Conservation (phyloP, 2,113 vertebrate species). For the Microcebus ravelobensis region DNA sequence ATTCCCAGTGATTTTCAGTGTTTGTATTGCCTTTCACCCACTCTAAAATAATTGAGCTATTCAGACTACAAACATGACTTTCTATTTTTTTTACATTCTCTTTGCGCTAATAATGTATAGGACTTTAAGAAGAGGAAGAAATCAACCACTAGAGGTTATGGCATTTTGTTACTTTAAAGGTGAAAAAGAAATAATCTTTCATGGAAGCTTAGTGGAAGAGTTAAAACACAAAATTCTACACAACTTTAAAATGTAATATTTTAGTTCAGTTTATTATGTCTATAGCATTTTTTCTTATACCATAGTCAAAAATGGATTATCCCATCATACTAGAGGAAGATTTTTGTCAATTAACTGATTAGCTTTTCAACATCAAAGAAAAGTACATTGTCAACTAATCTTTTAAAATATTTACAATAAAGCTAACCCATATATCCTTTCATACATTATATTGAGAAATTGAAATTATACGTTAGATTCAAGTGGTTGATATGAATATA, state of each 20-base stretch:
- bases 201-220: not conserved
- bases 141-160: not conserved
- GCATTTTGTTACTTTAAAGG: not conserved
- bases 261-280: not conserved
- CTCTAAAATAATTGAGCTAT: not conserved
- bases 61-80: not conserved
- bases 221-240: not conserved
- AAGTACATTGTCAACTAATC: not conserved
- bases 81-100: not conserved
- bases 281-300: not conserved
- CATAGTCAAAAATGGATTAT: not conserved
- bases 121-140: not conserved
- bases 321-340: not conserved
- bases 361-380: not conserved
- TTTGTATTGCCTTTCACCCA: not conserved
- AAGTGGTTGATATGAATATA: not conserved
- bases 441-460: not conserved
- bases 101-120: not conserved
- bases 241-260: not conserved
- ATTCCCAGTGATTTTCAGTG: not conserved
- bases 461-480: not conserved
- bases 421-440: not conserved
- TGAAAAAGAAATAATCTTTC: not conserved
- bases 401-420: not conserved
- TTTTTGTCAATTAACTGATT: not conserved